Percentiles rank a stretch among this genome's conserved stretches.
Evolutionary conservation across 2,888 invertebrate genomes (phyloP).

Genomic region (Dinocampus coccinellae): DNA sequence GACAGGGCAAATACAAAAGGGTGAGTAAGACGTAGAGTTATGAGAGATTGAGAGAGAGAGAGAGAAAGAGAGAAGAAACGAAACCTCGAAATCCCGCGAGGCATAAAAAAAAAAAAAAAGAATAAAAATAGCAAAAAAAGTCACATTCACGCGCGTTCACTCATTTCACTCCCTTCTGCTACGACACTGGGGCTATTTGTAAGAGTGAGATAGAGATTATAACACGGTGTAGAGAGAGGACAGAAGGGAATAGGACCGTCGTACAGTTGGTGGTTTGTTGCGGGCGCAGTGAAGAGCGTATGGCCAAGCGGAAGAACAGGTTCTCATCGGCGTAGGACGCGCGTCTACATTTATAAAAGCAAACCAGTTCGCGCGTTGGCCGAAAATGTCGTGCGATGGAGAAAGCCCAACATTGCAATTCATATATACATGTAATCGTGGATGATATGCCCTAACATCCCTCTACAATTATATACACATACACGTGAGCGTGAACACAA

Average conservation of each 20-base stretch:
- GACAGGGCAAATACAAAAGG: not conserved
- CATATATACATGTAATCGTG: not conserved
- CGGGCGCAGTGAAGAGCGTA: conserved; percentile 39
- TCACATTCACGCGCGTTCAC: conserved; percentile 26
- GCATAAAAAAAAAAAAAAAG: conserved; percentile 23
- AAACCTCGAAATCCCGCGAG: conserved; percentile 32
- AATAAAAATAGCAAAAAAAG: conserved; percentile 24
- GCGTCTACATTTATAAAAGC: conserved; percentile 48
- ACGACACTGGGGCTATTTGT: conserved; percentile 26
- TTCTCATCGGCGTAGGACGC: conserved; percentile 55
- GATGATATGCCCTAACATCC: not conserved
- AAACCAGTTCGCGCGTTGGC: conserved; percentile 42
- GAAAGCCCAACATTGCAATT: conserved; percentile 1
- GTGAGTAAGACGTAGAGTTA: not conserved
- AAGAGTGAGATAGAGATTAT: conserved; percentile 17
- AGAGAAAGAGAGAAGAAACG: not conserved
- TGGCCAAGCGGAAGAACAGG: conserved; percentile 51
- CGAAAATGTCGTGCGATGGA: conserved; percentile 31
- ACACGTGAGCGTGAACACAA: no score
- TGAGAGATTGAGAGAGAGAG: no score
- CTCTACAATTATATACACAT: not conserved
- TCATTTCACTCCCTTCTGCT: conserved; percentile 30
- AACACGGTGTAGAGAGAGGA: conserved; percentile 6
- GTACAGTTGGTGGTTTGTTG: conserved; percentile 15
- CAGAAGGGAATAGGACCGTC: conserved; percentile 32